Base-by-base conservation (phyloP, 1,140 invertebrate genomes). In the Planococcus citri region DNA sequence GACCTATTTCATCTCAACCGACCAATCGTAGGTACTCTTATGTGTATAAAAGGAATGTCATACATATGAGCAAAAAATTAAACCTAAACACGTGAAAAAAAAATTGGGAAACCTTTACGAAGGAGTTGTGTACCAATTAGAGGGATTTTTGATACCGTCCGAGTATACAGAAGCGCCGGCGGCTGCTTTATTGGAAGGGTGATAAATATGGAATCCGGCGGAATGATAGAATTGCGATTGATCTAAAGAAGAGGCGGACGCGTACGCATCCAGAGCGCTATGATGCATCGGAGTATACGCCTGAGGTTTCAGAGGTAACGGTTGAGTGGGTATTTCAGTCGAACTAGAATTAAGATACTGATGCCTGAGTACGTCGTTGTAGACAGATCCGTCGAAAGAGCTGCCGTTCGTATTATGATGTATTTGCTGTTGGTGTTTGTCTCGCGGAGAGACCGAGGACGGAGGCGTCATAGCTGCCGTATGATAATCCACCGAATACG, bases 401-500 rank as follows among this genome's bases (percentile, higher is more conserved):
- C 71, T 75, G 25, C 68, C 69, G 73, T 72, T 83, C 78, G 76
- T 83, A 77, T 83, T 73, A 78, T 81, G 74, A 70, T 79, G 76
- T 3, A 75, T 81, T 9, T 80, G 78, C 72, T 84, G 85, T 73
- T 85, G 85, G 76, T 88, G 87, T 77, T 91, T 94, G 75, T 95
- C 92, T 61, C 92, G 83, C 0, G 94, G 94, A 9, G 94, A 96
- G 0, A 96, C 93, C 1, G 92, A 95, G 0, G 92, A 92, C 12
- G 94, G 94, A 60, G 94, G 94, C 0, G 94, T 96, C 89, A 96
- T 95, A 17, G 93, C 92, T n/a, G 93, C 92, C 27, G 92, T 91
- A 75, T 92, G 89, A 75, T 91, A 91, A 75, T 92, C 90, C 21
- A 88, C 83, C 1, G 84, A 84, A 74, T 92, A 91, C 21, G 85